Percentiles rank a stretch among this genome's conserved stretches.
These are phyloP conservation scores for Bufotes viridis DNA, from an alignment of 2,797 vertebrate genomes.

Conservation along the genomic window DNA sequence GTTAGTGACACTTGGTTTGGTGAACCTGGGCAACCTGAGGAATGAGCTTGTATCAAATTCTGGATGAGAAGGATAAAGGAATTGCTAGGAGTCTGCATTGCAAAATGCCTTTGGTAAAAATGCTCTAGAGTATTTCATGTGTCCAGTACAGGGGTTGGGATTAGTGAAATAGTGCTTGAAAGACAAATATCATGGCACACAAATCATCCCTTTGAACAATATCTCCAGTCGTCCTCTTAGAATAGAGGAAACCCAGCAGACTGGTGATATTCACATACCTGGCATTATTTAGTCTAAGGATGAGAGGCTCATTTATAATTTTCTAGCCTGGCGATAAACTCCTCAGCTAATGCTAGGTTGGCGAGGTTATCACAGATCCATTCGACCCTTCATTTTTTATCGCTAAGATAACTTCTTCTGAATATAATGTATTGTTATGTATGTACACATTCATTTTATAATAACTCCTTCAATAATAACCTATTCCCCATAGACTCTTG, in stretches of 20 bases:
- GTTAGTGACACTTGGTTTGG: slow-evolving; percentile 7
- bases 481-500: neutral
- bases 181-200: slow-evolving; percentile 29
- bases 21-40: slow-evolving; percentile 5
- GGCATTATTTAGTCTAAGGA: slow-evolving; percentile 34
- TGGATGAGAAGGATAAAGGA: slow-evolving; percentile 32
- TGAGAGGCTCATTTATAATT: slow-evolving; percentile 9
- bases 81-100: slow-evolving; percentile 24
- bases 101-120: slow-evolving; percentile 30
- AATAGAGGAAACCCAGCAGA: slow-evolving; percentile 2
- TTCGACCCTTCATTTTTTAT: neutral
- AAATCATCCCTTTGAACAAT: slow-evolving; percentile 46
- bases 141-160: slow-evolving; percentile 25
- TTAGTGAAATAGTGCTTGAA: slow-evolving; percentile 29
- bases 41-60: slow-evolving; percentile 36
- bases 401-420: neutral
- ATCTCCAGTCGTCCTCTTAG: slow-evolving; percentile 13
- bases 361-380: neutral
- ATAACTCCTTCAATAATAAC: neutral
- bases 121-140: neutral
- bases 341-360: neutral
- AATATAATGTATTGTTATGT: neutral
- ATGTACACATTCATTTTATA: neutral
- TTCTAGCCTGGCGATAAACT: neutral
- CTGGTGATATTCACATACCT: slow-evolving; percentile 11